Base-by-base conservation (phyloP, 2,888 invertebrate genomes). In the Bursaphelenchus okinawaensis region DNA sequence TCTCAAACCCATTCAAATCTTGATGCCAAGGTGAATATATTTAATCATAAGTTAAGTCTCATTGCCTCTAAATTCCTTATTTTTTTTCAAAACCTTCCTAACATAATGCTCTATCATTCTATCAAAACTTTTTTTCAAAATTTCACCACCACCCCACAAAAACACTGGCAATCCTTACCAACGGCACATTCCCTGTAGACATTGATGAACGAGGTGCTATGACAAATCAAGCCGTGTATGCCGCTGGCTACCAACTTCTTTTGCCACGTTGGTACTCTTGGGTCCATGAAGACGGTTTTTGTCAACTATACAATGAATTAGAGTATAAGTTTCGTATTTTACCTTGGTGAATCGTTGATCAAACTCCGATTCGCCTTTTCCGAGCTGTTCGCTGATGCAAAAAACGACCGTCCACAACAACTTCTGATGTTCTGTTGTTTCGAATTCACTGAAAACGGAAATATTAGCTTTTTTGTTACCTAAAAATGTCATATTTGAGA, bases 171-270 rank as follows among this genome's bases (percentile, higher is more conserved):
- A n/a, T n/a, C n/a, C 56, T 27, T 56, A 56, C 56, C 56, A 20
- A 59, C 60, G 40, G 52, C 60, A 16, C 22, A 23, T 16, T 59
- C 60, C 19, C 60, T 1, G 7, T 40, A 59, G 60, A 19, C 23
- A 23, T 62, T 51, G 23, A n/a, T 19, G 63, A 40, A 71, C 22
- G 26, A 66, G 57, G 60, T 58, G 57, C 66, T 73, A 59, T 75
- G 75, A 31, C 75, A 54, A 22, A 73, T 63, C 51, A 73, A 61
- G 20, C 75, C 66, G 55, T 73, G 67, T 40, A 73, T 75, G 12
- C 73, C 73, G 50, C 27, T 29, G 12, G 72, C 60, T 28, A 73
- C 59, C 40, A 69, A 16, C 8, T 40, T 55, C 29, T 66, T 74
- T 50, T 67, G 65, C 67, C 68, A 75, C 7, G 55, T 65, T 24